Evolutionary conservation across 2,888 invertebrate genomes (phyloP).

Genomic region (Sphaeridia pumilis): DNA sequence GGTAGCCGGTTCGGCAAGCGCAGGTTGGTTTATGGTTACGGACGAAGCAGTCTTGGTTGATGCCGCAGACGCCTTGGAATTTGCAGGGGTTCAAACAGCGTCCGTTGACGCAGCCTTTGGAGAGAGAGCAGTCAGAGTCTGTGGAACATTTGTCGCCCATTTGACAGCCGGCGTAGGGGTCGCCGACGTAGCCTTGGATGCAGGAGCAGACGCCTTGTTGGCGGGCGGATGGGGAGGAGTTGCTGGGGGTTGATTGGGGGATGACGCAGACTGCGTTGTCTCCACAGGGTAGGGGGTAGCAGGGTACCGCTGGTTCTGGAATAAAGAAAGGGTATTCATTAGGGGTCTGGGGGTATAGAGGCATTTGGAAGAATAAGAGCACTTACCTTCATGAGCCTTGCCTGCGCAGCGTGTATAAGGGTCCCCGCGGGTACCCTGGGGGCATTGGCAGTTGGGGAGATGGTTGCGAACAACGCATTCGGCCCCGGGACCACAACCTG

Average conservation of each 20-base stretch:
- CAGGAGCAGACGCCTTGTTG: slow-evolving; percentile 10
- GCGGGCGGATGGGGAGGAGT: background rate
- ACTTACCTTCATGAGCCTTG: too few species aligned
- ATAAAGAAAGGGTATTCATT: too few species aligned
- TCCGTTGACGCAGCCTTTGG: slow-evolving; percentile 40
- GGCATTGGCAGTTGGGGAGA: slow-evolving; percentile 1
- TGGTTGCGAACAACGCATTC: slow-evolving; percentile 8
- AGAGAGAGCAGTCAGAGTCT: slow-evolving; percentile 60
- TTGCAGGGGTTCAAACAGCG: slow-evolving; percentile 44
- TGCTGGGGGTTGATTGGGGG: background rate
- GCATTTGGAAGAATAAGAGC: too few species aligned
- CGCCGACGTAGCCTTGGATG: slow-evolving; percentile 48
- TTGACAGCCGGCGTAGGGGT: slow-evolving; percentile 68
- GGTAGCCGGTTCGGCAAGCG: slow-evolving; percentile 22
- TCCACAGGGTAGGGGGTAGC: slow-evolving; percentile 12
- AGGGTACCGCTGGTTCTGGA: slow-evolving; percentile 1
- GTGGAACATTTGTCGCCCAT: slow-evolving; percentile 61
- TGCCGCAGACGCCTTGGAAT: slow-evolving; percentile 17
- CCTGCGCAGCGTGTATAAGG: background rate
- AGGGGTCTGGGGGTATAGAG: too few species aligned
- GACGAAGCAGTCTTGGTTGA: slow-evolving; percentile 6
- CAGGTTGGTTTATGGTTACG: slow-evolving; percentile 8
- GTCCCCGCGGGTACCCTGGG: background rate
- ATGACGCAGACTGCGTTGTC: slow-evolving; percentile 8
- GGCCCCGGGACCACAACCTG: slow-evolving; percentile 8